Conservation (phyloP, 2,888 invertebrate genomes). For the Galeopsomyia nigrocyanea region DNA sequence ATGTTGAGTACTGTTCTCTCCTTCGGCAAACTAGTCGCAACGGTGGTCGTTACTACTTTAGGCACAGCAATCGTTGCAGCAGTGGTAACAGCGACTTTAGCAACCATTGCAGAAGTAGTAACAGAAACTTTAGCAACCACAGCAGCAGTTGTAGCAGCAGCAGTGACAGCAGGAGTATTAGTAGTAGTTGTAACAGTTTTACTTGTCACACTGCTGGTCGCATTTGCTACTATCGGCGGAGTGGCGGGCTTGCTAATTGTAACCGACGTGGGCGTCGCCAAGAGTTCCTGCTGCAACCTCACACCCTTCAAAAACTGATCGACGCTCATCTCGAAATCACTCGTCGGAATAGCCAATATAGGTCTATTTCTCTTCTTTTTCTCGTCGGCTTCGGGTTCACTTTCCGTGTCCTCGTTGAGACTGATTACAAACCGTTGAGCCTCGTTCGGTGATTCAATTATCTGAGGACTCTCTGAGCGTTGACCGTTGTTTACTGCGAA, state of each 20-base stretch:
- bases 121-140: not conserved
- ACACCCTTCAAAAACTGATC: constrained; percentile 63
- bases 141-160: not conserved
- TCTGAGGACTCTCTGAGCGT: constrained; percentile 25
- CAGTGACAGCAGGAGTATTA: not conserved
- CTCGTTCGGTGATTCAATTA: not conserved
- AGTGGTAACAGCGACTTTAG: not conserved
- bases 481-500: constrained; percentile 27
- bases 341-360: constrained; percentile 52
- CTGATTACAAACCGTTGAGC: constrained; percentile 60
- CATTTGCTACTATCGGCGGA: not conserved
- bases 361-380: constrained; percentile 34
- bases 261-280: constrained; percentile 3
- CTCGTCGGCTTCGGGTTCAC: constrained; percentile 56
- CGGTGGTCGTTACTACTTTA: not conserved
- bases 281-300: constrained; percentile 61
- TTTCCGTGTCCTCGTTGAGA: constrained; percentile 63
- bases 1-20: too few species aligned
- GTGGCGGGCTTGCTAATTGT: not conserved
- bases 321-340: constrained; percentile 65
- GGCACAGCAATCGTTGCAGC: not conserved
- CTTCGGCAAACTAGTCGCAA: not conserved
- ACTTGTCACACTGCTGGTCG: constrained; percentile 4
- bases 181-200: not conserved
- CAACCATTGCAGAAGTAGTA: not conserved